phyloP scores from a whole-genome alignment of 2,113 vertebrate genomes.

The Pseudonaja textilis region DNA sequence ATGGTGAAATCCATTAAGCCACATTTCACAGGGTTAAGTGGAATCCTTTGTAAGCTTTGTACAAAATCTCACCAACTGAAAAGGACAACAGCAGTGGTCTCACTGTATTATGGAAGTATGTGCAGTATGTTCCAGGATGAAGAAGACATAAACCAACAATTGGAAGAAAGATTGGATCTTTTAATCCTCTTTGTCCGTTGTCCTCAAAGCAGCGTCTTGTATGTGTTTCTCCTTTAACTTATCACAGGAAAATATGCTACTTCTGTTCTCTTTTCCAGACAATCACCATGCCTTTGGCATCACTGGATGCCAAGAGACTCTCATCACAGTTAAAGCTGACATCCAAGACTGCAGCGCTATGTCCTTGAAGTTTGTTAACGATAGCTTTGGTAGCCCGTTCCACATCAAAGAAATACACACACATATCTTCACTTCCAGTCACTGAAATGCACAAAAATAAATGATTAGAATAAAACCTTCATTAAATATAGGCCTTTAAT shows the following conservation, averaged over 20 bases:
- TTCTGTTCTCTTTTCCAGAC: slow-evolving; percentile 94
- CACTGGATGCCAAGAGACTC: slow-evolving; percentile 90
- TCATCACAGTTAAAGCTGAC: slow-evolving; percentile 97
- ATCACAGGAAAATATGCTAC: slow-evolving; percentile 49
- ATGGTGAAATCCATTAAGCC: neutral
- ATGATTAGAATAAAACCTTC: neutral
- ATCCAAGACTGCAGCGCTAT: slow-evolving; percentile 86
- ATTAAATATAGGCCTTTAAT: neutral
- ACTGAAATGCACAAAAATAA: slow-evolving; percentile 65
- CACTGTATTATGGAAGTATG: neutral
- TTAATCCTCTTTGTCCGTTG: neutral
- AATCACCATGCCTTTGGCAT: slow-evolving; percentile 91
- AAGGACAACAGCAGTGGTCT: neutral
- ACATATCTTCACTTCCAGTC: slow-evolving; percentile 90
- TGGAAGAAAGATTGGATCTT: neutral
- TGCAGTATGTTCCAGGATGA: neutral
- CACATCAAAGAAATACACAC: slow-evolving; percentile 93
- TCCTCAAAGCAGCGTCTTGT: neutral
- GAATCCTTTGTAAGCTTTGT: neutral
- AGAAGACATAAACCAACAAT: neutral
- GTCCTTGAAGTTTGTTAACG: slow-evolving; percentile 92
- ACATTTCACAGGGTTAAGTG: neutral
- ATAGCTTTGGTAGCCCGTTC: slow-evolving; percentile 89
- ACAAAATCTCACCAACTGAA: neutral
- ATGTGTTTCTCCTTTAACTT: neutral